These are phyloP conservation scores for Rhinichthys osculus DNA, from an alignment of 2,797 vertebrate species.

Conservation along the genomic window DNA sequence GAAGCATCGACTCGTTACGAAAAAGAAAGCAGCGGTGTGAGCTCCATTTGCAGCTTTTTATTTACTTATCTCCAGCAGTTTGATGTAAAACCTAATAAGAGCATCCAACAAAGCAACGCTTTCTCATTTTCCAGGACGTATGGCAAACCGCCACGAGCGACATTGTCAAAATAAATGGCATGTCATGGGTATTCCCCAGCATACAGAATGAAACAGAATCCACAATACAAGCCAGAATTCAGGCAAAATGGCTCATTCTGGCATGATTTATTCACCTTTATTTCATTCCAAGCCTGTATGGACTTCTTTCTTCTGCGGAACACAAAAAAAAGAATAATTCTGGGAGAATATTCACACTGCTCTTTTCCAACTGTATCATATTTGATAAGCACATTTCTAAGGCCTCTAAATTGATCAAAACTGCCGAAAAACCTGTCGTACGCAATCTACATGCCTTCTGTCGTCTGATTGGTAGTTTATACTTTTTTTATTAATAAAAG, in stretches of 20 bases:
- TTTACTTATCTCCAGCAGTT: slow-evolving; percentile 48
- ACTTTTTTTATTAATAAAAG: neutral
- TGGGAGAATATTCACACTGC: neutral
- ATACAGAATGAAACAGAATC: neutral
- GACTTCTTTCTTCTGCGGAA: neutral
- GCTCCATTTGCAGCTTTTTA: slow-evolving; percentile 46
- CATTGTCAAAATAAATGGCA: slow-evolving; percentile 5
- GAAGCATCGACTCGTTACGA: slow-evolving; percentile 66
- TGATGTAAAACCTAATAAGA: slow-evolving; percentile 52
- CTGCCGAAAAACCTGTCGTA: too few relatives aligned
- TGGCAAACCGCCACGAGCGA: slow-evolving; percentile 13
- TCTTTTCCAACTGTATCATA: neutral
- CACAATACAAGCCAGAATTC: neutral
- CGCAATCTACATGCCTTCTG: neutral
- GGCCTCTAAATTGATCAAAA: too few relatives aligned
- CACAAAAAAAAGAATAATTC: neutral
- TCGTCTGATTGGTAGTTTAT: neutral
- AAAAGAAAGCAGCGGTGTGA: slow-evolving; percentile 67
- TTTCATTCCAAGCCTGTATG: neutral
- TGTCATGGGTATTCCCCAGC: slow-evolving; percentile 13
- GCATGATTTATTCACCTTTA: slow-evolving; percentile 9
- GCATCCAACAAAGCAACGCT: slow-evolving; percentile 27
- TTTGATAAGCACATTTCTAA: neutral
- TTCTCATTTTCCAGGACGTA: slow-evolving; percentile 31
- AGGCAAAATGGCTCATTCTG: neutral